Evolutionary conservation across 2,113 vertebrate species (phyloP).

Genomic region (Channa maculata): DNA sequence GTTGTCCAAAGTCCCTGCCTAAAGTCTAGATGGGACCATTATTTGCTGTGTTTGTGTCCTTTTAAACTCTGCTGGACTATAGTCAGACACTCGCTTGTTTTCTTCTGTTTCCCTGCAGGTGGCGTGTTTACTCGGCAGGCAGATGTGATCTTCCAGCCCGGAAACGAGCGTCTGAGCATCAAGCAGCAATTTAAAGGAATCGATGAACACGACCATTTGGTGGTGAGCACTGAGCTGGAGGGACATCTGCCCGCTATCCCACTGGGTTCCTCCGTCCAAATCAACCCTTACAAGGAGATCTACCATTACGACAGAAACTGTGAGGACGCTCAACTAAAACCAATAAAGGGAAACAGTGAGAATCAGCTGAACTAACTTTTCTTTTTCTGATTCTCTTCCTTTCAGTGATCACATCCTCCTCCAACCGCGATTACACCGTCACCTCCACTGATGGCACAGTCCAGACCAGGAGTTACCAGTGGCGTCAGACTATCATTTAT

Average conservation of each 20-base stretch:
- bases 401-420: constrained; percentile 90
- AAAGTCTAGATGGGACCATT: no score
- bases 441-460: constrained; percentile 77
- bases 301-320: constrained; percentile 88
- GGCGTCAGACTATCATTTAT: constrained; percentile 91
- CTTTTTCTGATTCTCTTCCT: constrained; percentile 38
- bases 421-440: constrained; percentile 88
- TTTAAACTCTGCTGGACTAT: neutral
- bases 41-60: no score
- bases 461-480: constrained; percentile 82
- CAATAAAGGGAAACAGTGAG: no score
- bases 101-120: constrained; percentile 73
- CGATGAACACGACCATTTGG: constrained; percentile 93
- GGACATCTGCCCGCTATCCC: constrained; percentile 87
- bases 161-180: constrained; percentile 87
- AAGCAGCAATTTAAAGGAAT: constrained; percentile 91
- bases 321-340: constrained; percentile 66
- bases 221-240: constrained; percentile 90
- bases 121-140: constrained; percentile 89
- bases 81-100: neutral
- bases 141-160: constrained; percentile 89
- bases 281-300: constrained; percentile 90
- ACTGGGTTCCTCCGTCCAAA: constrained; percentile 82
- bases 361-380: neutral
- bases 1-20: no score